Evolutionary conservation across 2,797 vertebrate genomes (phyloP).

Genomic region (Poecilia velifera): DNA sequence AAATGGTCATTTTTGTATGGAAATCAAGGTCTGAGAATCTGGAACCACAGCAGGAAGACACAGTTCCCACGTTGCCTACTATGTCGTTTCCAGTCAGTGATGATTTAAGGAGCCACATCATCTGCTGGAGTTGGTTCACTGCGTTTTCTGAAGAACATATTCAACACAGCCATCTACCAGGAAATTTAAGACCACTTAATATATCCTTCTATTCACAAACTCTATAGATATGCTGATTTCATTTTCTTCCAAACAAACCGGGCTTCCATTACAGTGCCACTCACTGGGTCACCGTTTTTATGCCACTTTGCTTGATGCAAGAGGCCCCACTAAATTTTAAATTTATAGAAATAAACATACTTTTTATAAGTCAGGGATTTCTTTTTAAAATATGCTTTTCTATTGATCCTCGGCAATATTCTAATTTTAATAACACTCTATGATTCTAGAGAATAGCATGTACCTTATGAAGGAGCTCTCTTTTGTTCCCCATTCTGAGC

Average conservation of each 20-base stretch:
- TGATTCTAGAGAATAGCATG: not conserved
- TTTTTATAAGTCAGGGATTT: not conserved
- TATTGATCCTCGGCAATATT: not conserved
- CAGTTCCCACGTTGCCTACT: not conserved
- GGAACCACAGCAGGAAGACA: not conserved
- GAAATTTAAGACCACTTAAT: not conserved
- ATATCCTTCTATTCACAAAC: not conserved
- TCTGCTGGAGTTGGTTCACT: not conserved
- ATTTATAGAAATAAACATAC: not conserved
- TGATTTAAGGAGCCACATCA: not conserved
- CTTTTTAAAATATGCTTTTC: not conserved
- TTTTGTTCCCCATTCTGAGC: not conserved
- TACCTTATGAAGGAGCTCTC: not conserved
- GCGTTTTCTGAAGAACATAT: not conserved
- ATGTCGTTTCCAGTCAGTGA: not conserved
- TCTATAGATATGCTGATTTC: not conserved
- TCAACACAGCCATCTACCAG: not conserved
- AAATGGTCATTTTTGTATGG: not conserved
- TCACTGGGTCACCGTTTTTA: not conserved
- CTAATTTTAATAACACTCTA: not conserved
- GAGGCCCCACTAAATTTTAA: not conserved
- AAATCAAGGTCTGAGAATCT: not conserved
- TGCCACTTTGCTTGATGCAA: not conserved
- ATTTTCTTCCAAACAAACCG: not conserved
- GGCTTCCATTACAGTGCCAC: not conserved